A percentile compares a stretch with the other conserved stretches of the same genome.
phyloP scores from a whole-genome alignment of 1,140 invertebrate genomes.

The Chionoecetes opilio region DNA sequence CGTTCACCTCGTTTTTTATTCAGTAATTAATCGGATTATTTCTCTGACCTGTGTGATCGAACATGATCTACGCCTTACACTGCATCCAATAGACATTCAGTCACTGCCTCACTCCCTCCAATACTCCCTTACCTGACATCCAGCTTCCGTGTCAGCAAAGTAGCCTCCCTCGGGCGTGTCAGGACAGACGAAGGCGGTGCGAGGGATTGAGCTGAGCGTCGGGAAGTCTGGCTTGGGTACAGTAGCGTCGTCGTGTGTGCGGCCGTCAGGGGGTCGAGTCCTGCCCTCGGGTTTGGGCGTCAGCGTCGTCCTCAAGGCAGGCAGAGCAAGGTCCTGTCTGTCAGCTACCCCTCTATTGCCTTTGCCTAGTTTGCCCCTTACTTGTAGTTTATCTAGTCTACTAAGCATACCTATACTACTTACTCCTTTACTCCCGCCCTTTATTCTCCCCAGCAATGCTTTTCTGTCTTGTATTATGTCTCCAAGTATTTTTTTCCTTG shows the following conservation, averaged over 20 bases:
- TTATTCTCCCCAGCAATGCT: not conserved
- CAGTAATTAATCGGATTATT: too few relatives aligned
- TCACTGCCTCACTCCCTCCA: not conserved
- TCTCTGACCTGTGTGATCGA: too few relatives aligned
- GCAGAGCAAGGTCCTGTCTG: not conserved
- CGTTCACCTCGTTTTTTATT: too few relatives aligned
- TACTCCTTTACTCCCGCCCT: conserved; percentile 1
- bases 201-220: not conserved
- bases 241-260: not conserved
- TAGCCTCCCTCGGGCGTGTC: not conserved
- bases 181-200: not conserved
- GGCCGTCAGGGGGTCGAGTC: not conserved
- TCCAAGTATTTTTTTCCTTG: not conserved
- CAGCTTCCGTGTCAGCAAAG: not conserved
- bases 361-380: not conserved
- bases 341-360: not conserved
- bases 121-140: not conserved
- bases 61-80: too few relatives aligned
- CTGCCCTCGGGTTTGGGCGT: not conserved
- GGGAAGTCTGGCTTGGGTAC: not conserved
- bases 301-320: not conserved
- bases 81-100: not conserved
- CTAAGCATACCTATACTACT: not conserved
- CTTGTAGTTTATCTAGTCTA: not conserved
- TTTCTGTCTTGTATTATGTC: not conserved